Base-by-base conservation (phyloP, 2,888 invertebrate genomes). In the Leucania comma region DNA sequence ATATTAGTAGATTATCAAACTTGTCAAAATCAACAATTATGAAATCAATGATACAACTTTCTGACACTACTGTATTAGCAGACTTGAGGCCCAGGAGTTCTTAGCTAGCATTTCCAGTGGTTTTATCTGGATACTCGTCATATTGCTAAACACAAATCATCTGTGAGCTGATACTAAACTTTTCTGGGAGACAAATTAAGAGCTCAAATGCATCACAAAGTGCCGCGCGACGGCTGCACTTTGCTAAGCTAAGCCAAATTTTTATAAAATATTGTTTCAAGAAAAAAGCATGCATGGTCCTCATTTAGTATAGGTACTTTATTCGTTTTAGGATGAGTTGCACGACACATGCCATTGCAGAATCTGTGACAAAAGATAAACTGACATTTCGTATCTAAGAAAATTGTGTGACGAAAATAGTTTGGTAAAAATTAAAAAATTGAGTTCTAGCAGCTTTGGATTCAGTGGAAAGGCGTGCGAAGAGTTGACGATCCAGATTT, bases 261-360 rank as follows among this genome's bases (percentile, higher is more conserved):
- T 51, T 65, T 29, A 4, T 8, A 1, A 29, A 38, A 48, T 2
- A 35, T 20, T 17, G 22, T 20, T 46, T 46, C 17, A 59, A 12
- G 12, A 60, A 32, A 20, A 64, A 14, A n/a, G 12, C 4, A 5
- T 24, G 53, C 42, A 53, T 46, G 59, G 4, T 70, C 70, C 72
- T 72, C 60, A 70, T 72, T 60, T 71, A 70, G 32, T 51, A 26
- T 20, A 29, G 38, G 54, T 22, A 48, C 24, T n/a, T 58, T 35
- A 26, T 59, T 59, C 72, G 46, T 35, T 22, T 53, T 1, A 59
- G 59, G 51, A 72, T 60, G 51, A 53, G 59, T 53, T 59, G 42
- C 59, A 53, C 32, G 72, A 53, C 72, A 72, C 24, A 69, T 22
- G 17, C 26, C 20, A 20, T 26, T 14, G 14, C 26, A 51, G 32